Base-by-base conservation (phyloP, 92 coral and sea anemone genomes). In the Montipora capitata region DNA sequence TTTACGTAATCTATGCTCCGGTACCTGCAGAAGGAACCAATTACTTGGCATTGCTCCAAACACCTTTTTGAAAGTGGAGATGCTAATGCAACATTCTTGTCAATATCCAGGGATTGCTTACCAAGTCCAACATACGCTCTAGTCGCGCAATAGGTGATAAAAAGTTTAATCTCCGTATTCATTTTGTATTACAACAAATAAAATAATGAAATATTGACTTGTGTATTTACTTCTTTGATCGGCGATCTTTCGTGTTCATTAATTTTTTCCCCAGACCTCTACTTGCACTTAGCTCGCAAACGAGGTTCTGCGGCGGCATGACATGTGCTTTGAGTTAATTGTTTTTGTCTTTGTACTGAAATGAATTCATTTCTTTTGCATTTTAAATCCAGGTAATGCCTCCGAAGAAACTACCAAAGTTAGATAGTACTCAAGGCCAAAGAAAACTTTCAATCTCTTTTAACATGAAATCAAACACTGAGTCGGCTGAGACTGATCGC, bases 351-450 rank as follows among this genome's bases (percentile, higher is more conserved):
- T 51, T 2, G 57, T 27, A 27, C 35, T 27, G 35, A 27, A 27
- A 27, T 27, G 35, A 51, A 7, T 51, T 51, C 57, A 51, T 11
- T 51, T 51, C 57, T 51, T 51, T 51, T 51, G 12, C 57, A 51
- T 51, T 51, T 51, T 51, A 59, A 59, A 59, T 59, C n/a, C 39
- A 64, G 70, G 20, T 64, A 64, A 64, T 20, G 70, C 39, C 59
- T 72, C 76, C 58, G 57, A 72, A 72, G 76, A 72, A 72, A 41
- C 76, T 72, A 42, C 43, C 76, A 8, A 72, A 41, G 57, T 72
- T 72, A 43, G 70, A 64, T 64, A 5, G n/a, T 59, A 59, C 40
- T 64, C 70, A 64, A 64, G 70, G 70, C 35, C 70, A 72, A 72
- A 72, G 76, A 72, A 72, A 72, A 72, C 77, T 72, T 44, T 72